Evolutionary conservation across 1,140 invertebrate genomes (phyloP).

Genomic region (Lordiphosa collinella): DNA sequence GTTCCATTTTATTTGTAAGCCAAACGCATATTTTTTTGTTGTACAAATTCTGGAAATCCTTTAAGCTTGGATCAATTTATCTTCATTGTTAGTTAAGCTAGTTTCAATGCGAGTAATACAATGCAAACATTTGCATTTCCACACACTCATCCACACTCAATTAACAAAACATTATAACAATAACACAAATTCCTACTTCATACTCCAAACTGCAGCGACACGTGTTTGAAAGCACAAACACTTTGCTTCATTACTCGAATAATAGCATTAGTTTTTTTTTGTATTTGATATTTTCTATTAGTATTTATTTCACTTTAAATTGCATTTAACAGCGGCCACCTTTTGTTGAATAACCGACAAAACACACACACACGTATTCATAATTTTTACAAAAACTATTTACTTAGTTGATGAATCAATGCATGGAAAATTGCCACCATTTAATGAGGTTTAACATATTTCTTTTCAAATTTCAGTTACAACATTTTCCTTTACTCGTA

Average conservation of each 20-base stretch:
- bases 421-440: conserved; percentile 3
- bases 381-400: background rate
- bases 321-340: conserved; percentile 2
- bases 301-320: conserved; percentile 11
- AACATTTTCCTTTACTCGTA: conserved; percentile 1
- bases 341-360: conserved; percentile 5
- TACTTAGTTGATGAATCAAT: conserved; percentile 8
- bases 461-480: background rate
- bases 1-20: no score
- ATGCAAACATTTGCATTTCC: no score
- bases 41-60: no score
- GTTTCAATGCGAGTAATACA: no score
- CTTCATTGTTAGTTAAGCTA: no score
- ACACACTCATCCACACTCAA: no score
- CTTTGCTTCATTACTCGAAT: background rate
- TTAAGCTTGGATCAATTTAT: no score
- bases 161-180: no score
- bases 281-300: conserved; percentile 7
- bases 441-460: conserved; percentile 2
- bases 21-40: no score
- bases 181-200: no score
- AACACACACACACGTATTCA: background rate
- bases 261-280: conserved; percentile 1
- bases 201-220: background rate
- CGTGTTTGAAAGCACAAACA: background rate